Base-by-base conservation (phyloP, 1,140 invertebrate species). In the Globodera rostochiensis region DNA sequence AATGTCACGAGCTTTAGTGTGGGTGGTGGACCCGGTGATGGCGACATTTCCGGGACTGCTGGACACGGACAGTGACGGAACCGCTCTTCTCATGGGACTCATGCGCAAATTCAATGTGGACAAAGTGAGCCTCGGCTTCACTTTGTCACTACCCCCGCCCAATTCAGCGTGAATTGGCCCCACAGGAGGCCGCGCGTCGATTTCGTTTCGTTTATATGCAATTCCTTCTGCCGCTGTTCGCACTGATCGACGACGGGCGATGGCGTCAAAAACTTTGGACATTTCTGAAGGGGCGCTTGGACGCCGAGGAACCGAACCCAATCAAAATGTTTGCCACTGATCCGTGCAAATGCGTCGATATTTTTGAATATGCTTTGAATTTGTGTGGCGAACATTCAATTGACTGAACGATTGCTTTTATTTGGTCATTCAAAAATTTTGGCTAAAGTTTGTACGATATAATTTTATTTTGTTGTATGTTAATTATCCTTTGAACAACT, bases 171-270 rank as follows among this genome's bases (percentile, higher is more conserved):
- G 57, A 45, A 82, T 45, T 82, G 53, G 50, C 46, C 11, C 50
- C 49, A 15, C 80, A 64, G 57, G 64, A 46, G 64, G 25, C 50
- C 15, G 69, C 49, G 78, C 46, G 21, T 19, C 47, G 77, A 25
- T 84, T 84, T 53, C 77, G 83, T 4, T 25, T 64, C 3, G 45
- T 86, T 25, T 84, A 74, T 64, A 86, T 80, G 83, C 60, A 82
- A 15, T 85, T 79, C 64, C 64, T 84, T 2, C 47, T 84, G 47
- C 83, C 83, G 5, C 53, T 86, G n/a, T 21, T 76, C 1, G 69
- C 85, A 9, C 21, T 81, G 47, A 21, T 50, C 36, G 79, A 81
- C 19, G 53, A 36, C 36, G 36, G 75, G 21, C 46, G 21, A 66
- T 80, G 70, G 79, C 60, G 69, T 19, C 4, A 80, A 79, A 6